These are phyloP conservation scores for Thelaira solivaga DNA, from an alignment of 2,888 invertebrate genomes.

Conservation along the genomic window DNA sequence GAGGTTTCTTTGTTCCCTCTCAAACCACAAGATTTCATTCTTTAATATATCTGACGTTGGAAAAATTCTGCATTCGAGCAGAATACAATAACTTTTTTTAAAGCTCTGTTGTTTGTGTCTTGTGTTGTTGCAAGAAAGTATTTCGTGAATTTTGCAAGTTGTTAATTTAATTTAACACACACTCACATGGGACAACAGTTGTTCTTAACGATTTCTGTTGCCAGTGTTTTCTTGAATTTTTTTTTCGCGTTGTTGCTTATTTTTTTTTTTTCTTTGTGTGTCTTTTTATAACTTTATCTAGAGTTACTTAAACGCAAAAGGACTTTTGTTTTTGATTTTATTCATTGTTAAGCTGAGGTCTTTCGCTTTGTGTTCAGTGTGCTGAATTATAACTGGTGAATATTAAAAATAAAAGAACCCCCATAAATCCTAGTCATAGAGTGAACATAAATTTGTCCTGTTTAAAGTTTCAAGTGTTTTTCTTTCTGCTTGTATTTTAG, in stretches of 20 bases:
- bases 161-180: slow-evolving; percentile 62
- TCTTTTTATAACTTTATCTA: slow-evolving; percentile 52
- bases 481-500: no score
- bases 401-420: slow-evolving; percentile 40
- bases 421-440: slow-evolving; percentile 58
- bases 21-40: not conserved
- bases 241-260: not conserved
- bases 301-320: slow-evolving; percentile 55
- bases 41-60: not conserved
- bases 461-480: slow-evolving; percentile 41
- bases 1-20: not conserved
- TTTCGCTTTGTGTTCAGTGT: no score
- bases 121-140: slow-evolving; percentile 58
- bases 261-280: slow-evolving; percentile 14
- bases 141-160: slow-evolving; percentile 60
- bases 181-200: slow-evolving; percentile 50
- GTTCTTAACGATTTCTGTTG: slow-evolving; percentile 47
- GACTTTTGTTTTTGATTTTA: slow-evolving; percentile 26
- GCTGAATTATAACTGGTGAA: slow-evolving; percentile 40
- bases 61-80: not conserved
- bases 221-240: not conserved
- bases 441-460: slow-evolving; percentile 46
- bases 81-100: slow-evolving; percentile 38
- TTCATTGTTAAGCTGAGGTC: not conserved
- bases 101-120: not conserved